These are phyloP conservation scores for Drepana falcataria DNA, from an alignment of 2,888 invertebrate genomes.

Conservation along the genomic window DNA sequence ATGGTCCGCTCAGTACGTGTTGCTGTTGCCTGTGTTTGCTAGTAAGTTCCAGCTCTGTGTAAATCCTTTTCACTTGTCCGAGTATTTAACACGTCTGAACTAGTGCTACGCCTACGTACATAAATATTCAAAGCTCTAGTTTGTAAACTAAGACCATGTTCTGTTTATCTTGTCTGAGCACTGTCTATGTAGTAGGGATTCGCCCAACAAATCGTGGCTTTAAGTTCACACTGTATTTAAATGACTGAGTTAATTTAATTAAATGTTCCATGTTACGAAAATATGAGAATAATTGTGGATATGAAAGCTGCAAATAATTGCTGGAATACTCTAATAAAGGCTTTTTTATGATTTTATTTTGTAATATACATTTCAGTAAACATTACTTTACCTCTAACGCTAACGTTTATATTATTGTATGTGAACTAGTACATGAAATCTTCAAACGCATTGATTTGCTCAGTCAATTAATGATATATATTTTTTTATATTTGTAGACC, in stretches of 20 bases:
- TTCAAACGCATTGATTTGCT: too few species aligned
- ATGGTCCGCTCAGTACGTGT: not conserved
- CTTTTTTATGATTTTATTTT: too few species aligned
- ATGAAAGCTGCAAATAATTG: too few species aligned
- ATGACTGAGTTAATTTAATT: not conserved
- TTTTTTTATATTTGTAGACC: too few species aligned
- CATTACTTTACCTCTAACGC: too few species aligned
- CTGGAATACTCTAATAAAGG: too few species aligned
- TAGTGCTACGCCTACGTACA: slow-evolving; percentile 10
- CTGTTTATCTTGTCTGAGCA: slow-evolving; percentile 26
- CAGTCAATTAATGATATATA: too few species aligned
- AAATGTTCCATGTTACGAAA: too few species aligned
- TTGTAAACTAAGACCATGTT: slow-evolving; percentile 22
- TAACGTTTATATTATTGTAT: too few species aligned
- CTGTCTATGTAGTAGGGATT: slow-evolving; percentile 19
- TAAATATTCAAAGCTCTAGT: slow-evolving; percentile 20
- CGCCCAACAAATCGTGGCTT: slow-evolving; percentile 16
- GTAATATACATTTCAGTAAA: too few species aligned
- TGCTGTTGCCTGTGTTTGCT: not conserved
- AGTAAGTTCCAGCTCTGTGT: not conserved
- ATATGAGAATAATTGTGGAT: too few species aligned
- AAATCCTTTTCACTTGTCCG: not conserved
- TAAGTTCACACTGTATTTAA: slow-evolving; percentile 3
- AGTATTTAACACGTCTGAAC: slow-evolving; percentile 4
- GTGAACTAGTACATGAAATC: too few species aligned